These are phyloP conservation scores for Drosophila demipolita DNA, from an alignment of 2,888 invertebrate species.

Conservation along the genomic window DNA sequence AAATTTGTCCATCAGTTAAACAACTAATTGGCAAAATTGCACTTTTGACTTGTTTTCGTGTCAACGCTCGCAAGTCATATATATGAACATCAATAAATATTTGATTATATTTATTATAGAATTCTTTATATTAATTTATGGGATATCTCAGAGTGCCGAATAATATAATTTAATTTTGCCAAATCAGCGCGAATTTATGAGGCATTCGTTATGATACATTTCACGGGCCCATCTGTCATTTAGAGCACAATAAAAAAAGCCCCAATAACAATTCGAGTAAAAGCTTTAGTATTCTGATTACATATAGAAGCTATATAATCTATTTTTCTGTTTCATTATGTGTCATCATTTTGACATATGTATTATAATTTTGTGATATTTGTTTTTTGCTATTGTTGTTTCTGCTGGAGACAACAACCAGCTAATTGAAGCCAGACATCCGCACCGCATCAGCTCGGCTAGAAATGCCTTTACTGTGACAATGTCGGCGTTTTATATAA, in stretches of 20 bases:
- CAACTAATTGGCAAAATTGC: not conserved
- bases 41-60: not conserved
- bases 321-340: conserved; percentile 19
- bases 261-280: conserved; percentile 17
- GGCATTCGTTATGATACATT: conserved; percentile 24
- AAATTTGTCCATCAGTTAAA: not conserved
- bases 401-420: conserved; percentile 1
- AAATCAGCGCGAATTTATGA: conserved; percentile 7
- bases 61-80: not conserved
- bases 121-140: not conserved
- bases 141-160: not conserved
- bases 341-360: conserved; percentile 57
- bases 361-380: conserved; percentile 44
- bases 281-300: conserved; percentile 41
- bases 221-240: conserved; percentile 28
- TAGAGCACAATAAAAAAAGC: conserved; percentile 21
- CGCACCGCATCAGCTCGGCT: conserved; percentile 18
- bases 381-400: conserved; percentile 12
- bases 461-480: conserved; percentile 30
- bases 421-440: conserved; percentile 53
- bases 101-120: not conserved
- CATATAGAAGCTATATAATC: conserved; percentile 36
- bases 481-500: conserved; percentile 34
- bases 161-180: conserved; percentile 2
- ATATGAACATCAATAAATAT: not conserved